phyloP scores from a whole-genome alignment of 2,888 invertebrate species.

The Netelia virgata region DNA sequence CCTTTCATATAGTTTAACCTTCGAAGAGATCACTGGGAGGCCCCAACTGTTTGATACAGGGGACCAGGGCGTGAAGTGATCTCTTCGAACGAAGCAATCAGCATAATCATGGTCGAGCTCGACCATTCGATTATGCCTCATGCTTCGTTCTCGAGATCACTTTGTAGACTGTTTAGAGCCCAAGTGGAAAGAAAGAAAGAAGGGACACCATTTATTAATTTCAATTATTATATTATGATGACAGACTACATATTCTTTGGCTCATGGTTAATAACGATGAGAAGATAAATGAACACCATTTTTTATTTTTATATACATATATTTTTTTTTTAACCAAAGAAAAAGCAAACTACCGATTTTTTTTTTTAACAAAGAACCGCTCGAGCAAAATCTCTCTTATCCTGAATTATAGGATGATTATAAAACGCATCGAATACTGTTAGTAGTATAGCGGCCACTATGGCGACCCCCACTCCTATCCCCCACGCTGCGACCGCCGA shows the following conservation, averaged over 20 bases:
- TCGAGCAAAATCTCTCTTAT: constrained; percentile 19
- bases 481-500: too few relatives aligned
- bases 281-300: too few relatives aligned
- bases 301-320: neutral
- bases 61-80: constrained; percentile 21
- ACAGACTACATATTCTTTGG: neutral
- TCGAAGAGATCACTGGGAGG: constrained; percentile 36
- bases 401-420: constrained; percentile 41
- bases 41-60: neutral
- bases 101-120: neutral
- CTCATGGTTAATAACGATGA: too few relatives aligned
- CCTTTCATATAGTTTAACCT: neutral
- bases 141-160: constrained; percentile 20
- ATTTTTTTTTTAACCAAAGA: too few relatives aligned
- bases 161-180: neutral
- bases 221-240: neutral
- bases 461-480: too few relatives aligned
- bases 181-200: too few relatives aligned
- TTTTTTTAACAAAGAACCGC: neutral
- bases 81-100: constrained; percentile 35
- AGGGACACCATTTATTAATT: too few relatives aligned
- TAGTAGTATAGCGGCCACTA: too few relatives aligned
- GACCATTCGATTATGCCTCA: constrained; percentile 2
- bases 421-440: constrained; percentile 52
- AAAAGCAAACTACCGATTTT: too few relatives aligned